A percentile compares a stretch with the other conserved stretches of the same genome.
Conservation (phyloP, 2,888 invertebrate genomes). For the Disparrhopalites patrizii region DNA sequence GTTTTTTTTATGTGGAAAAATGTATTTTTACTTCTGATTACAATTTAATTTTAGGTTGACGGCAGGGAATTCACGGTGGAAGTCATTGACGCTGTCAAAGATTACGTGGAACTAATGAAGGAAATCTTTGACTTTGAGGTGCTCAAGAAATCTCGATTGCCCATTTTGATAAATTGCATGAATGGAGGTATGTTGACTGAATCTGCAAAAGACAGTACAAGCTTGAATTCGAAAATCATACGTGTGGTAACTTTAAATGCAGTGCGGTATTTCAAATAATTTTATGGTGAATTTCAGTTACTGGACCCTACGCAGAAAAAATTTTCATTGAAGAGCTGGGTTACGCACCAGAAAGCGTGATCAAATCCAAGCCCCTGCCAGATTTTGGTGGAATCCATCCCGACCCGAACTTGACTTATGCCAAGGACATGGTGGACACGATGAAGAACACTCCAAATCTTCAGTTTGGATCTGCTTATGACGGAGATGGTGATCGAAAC, state of each 20-base stretch:
- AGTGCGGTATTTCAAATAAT: background rate
- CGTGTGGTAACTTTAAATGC: background rate
- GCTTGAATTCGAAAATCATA: background rate
- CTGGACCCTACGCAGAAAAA: constrained; percentile 87
- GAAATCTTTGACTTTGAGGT: constrained; percentile 90
- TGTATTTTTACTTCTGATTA: constrained; percentile 4
- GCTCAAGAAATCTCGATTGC: constrained; percentile 71
- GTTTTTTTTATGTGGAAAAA: background rate
- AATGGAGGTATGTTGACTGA: constrained; percentile 71
- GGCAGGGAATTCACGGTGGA: constrained; percentile 71
- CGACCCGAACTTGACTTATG: constrained; percentile 94
- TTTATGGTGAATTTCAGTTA: constrained; percentile 63
- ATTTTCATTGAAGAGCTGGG: constrained; percentile 85
- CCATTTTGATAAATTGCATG: constrained; percentile 88
- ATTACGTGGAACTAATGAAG: constrained; percentile 88
- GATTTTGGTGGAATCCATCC: constrained; percentile 45
- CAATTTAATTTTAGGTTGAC: constrained; percentile 63
- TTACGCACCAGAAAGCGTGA: constrained; percentile 56
- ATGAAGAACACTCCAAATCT: constrained; percentile 61
- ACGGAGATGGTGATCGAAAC: constrained; percentile 98
- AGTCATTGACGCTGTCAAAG: constrained; percentile 83
- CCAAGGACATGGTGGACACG: constrained; percentile 69
- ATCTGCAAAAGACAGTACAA: background rate
- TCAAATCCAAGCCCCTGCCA: constrained; percentile 40
- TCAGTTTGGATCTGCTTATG: constrained; percentile 93